Percentiles rank a stretch among this genome's conserved stretches.
phyloP scores from a whole-genome alignment of 2,888 invertebrate species.

The Troides helena region DNA sequence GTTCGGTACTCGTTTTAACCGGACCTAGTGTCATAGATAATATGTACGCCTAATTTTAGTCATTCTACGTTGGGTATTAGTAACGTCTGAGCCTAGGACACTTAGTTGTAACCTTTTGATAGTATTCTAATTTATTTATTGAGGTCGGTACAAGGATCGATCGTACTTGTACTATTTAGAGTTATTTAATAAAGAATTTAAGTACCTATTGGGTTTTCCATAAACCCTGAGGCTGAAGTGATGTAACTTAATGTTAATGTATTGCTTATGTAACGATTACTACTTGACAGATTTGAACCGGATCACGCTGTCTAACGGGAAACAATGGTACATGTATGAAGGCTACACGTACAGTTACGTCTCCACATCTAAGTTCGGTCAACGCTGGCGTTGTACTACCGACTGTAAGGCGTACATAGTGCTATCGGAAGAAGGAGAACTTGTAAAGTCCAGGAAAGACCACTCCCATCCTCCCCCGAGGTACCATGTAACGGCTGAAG shows the following conservation, averaged over 20 bases:
- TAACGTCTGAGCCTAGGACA: too few species aligned
- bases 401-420: slow-evolving; percentile 36
- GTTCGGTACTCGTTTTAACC: too few species aligned
- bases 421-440: slow-evolving; percentile 27
- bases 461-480: slow-evolving; percentile 35
- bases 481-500: slow-evolving; percentile 31
- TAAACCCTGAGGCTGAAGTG: too few species aligned
- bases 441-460: slow-evolving; percentile 25
- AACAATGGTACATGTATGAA: slow-evolving; percentile 38
- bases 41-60: too few species aligned
- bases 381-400: slow-evolving; percentile 36
- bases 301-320: slow-evolving; percentile 35
- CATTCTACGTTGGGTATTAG: too few species aligned
- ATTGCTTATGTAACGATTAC: neutral
- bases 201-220: too few species aligned
- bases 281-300: slow-evolving; percentile 29
- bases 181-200: too few species aligned
- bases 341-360: slow-evolving; percentile 39
- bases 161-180: too few species aligned
- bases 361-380: slow-evolving; percentile 24
- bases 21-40: too few species aligned
- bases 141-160: too few species aligned
- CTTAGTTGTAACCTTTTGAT: too few species aligned
- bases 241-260: neutral
- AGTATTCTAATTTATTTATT: too few species aligned